These are phyloP conservation scores for Gadopsis bispinosus DNA, from an alignment of 2,797 vertebrate species.

Conservation along the genomic window DNA sequence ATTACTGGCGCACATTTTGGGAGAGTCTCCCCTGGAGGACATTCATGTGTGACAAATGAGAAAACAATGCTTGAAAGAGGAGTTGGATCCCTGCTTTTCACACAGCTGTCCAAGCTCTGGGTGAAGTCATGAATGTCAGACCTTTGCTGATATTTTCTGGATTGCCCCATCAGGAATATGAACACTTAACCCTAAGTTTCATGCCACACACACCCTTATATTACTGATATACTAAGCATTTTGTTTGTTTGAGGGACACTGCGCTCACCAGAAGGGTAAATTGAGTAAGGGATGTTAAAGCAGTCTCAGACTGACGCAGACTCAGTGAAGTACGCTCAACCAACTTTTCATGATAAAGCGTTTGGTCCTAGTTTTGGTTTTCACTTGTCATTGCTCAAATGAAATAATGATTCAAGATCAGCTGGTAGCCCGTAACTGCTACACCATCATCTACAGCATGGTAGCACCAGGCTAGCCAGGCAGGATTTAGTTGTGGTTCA, in stretches of 20 bases:
- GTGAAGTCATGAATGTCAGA: neutral
- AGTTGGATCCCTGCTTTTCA: neutral
- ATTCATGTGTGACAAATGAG: neutral
- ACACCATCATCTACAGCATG: neutral
- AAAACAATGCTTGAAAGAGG: neutral
- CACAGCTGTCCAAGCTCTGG: neutral
- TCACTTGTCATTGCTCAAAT: neutral
- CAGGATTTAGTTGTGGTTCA: neutral
- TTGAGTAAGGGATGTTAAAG: neutral
- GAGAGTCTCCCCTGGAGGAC: neutral
- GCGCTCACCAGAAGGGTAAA: neutral
- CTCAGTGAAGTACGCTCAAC: neutral
- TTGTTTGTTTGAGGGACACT: constrained; percentile 1
- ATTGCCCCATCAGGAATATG: neutral
- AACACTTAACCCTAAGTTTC: neutral
- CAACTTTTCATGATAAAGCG: neutral
- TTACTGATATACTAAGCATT: neutral
- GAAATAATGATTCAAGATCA: neutral
- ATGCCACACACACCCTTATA: neutral
- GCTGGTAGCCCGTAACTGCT: neutral
- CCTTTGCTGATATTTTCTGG: neutral
- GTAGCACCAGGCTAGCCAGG: neutral
- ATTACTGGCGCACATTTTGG: fast-evolving
- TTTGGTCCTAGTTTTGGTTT: neutral
- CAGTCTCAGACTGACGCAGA: no score